Conservation (phyloP, 2,113 vertebrate genomes). For the Aleadryas rufinucha region DNA sequence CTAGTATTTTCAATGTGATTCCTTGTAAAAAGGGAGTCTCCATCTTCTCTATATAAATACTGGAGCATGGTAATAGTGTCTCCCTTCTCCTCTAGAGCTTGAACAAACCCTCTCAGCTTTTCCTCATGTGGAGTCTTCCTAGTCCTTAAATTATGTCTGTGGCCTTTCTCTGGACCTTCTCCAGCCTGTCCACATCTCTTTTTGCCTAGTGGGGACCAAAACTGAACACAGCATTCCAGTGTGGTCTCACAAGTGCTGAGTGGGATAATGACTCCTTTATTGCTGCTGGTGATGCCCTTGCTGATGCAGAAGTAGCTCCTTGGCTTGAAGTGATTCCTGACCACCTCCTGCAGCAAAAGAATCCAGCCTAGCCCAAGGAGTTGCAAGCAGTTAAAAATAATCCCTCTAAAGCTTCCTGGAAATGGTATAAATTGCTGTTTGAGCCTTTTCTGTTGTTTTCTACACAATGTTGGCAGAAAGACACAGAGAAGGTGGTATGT, state of each 20-base stretch:
- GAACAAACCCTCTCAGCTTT: background rate
- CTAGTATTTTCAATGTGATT: background rate
- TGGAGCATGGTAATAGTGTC: background rate
- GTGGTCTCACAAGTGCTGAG: background rate
- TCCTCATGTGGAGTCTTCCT: background rate
- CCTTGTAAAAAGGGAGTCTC: background rate
- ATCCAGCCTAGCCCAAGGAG: background rate
- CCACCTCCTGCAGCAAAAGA: background rate
- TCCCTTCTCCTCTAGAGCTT: background rate
- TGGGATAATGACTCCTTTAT: background rate
- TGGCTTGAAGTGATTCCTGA: background rate
- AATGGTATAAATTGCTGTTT: background rate
- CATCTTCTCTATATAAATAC: background rate
- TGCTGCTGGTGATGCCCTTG: background rate
- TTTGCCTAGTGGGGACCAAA: background rate
- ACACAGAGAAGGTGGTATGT: background rate
- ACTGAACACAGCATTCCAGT: background rate
- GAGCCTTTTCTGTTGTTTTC: background rate
- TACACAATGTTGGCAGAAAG: background rate
- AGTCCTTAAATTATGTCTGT: background rate
- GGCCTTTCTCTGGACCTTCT: background rate
- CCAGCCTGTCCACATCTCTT: background rate
- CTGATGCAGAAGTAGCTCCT: background rate
- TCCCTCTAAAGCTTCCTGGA: background rate
- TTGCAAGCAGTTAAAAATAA: background rate